phyloP scores from a whole-genome alignment of 1,140 invertebrate species.

The Solenopsis invicta region DNA sequence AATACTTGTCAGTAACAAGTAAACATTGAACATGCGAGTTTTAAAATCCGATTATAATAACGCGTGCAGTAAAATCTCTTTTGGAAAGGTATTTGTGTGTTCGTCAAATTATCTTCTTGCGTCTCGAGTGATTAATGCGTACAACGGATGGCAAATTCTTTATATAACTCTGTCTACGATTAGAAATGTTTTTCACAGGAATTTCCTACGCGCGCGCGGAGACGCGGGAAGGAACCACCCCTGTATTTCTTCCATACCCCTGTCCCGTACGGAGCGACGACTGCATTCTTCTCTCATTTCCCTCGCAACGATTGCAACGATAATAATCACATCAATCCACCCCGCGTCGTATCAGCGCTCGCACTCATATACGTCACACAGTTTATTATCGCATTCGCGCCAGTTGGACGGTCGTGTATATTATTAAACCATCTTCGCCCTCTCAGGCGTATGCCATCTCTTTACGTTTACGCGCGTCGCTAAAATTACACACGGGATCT shows the following conservation, averaged over 20 bases:
- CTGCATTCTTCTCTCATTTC: constrained; percentile 4
- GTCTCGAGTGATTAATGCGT: not conserved
- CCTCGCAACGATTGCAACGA: constrained; percentile 48
- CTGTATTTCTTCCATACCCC: not conserved
- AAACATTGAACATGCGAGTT: not conserved
- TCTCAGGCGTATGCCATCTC: constrained; percentile 68
- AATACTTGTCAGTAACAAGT: not conserved
- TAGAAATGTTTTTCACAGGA: constrained; percentile 13
- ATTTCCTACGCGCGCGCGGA: not conserved
- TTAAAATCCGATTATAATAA: not conserved
- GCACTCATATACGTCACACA: constrained; percentile 69
- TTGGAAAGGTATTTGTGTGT: not conserved
- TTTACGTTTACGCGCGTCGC: constrained; percentile 72
- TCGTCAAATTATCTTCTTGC: not conserved
- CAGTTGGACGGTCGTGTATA: constrained; percentile 77
- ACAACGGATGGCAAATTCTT: not conserved
- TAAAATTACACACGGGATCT: constrained; percentile 77
- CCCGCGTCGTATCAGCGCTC: constrained; percentile 62
- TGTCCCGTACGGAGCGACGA: not conserved
- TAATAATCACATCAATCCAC: constrained; percentile 69
- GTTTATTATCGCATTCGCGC: constrained; percentile 79
- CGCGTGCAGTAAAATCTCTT: not conserved
- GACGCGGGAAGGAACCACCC: not conserved
- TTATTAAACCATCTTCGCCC: constrained; percentile 81
- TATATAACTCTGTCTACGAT: not conserved